phyloP scores from a whole-genome alignment of 2,113 vertebrate species.

The Machaerirhynchus nigripectus region DNA sequence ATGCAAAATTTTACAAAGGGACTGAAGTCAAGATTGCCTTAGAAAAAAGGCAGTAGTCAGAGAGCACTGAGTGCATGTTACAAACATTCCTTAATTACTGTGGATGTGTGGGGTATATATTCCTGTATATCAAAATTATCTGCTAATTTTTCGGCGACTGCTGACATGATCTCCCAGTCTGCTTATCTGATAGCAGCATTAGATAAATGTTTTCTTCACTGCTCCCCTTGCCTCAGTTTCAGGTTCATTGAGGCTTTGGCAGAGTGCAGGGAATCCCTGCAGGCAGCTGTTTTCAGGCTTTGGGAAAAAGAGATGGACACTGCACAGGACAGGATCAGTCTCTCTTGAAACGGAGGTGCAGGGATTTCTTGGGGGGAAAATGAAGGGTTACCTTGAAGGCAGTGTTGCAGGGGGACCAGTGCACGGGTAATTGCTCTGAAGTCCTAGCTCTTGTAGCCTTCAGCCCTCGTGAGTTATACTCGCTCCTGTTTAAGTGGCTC shows the following conservation, averaged over 20 bases:
- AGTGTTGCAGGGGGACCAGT: background rate
- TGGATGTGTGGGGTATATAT: background rate
- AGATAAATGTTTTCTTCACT: background rate
- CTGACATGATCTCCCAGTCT: background rate
- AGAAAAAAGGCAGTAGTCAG: background rate
- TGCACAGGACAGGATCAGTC: background rate
- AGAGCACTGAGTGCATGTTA: background rate
- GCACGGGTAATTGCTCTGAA: accelerated
- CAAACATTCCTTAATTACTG: background rate
- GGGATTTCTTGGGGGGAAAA: background rate
- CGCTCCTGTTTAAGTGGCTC: background rate
- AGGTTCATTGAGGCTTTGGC: background rate
- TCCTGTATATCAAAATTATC: background rate
- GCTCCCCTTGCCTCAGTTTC: background rate
- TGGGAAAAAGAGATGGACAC: background rate
- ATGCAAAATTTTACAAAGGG: background rate
- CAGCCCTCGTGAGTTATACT: accelerated
- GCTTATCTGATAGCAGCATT: background rate
- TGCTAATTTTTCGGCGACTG: background rate
- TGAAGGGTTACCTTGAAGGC: background rate
- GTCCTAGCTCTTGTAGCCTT: background rate
- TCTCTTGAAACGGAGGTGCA: background rate
- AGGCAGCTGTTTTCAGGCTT: background rate
- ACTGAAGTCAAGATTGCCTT: background rate
- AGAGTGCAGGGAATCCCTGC: background rate